These are phyloP conservation scores for Mesoclemmys tuberculata DNA, from an alignment of 2,113 vertebrate genomes.

Conservation along the genomic window DNA sequence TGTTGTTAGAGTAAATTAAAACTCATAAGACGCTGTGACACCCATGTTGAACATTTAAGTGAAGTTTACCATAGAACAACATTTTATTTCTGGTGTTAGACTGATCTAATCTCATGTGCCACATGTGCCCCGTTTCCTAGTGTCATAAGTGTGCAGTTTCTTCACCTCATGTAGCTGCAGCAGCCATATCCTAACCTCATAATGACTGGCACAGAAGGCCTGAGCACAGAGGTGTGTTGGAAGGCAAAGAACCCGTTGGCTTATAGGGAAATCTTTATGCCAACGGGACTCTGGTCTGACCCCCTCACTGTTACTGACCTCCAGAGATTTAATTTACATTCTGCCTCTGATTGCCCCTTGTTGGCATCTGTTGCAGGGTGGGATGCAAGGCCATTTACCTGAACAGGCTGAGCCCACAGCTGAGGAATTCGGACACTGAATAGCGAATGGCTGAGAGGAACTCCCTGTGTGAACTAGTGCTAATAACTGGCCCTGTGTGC, in stretches of 20 bases:
- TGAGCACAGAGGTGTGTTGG: accelerated
- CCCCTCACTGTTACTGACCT: neutral
- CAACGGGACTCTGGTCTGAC: accelerated
- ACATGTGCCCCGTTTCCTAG: too few relatives aligned
- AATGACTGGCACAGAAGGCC: neutral
- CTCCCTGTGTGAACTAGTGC: neutral
- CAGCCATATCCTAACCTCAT: accelerated
- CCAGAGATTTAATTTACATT: neutral
- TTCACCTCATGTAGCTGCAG: neutral
- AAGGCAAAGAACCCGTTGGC: neutral
- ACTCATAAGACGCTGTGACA: neutral
- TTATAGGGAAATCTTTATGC: neutral
- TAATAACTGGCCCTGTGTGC: neutral
- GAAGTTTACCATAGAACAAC: neutral
- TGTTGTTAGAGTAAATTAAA: neutral
- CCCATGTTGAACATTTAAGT: too few relatives aligned
- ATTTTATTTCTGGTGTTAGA: neutral
- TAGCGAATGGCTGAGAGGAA: neutral
- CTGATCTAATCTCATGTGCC: neutral
- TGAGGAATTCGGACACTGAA: neutral
- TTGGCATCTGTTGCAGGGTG: accelerated
- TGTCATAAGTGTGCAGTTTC: neutral
- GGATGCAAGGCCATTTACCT: neutral
- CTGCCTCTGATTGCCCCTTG: accelerated
- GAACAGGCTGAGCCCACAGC: neutral